These are phyloP conservation scores for Drosophila putrida DNA, from an alignment of 2,888 invertebrate species.

Conservation along the genomic window DNA sequence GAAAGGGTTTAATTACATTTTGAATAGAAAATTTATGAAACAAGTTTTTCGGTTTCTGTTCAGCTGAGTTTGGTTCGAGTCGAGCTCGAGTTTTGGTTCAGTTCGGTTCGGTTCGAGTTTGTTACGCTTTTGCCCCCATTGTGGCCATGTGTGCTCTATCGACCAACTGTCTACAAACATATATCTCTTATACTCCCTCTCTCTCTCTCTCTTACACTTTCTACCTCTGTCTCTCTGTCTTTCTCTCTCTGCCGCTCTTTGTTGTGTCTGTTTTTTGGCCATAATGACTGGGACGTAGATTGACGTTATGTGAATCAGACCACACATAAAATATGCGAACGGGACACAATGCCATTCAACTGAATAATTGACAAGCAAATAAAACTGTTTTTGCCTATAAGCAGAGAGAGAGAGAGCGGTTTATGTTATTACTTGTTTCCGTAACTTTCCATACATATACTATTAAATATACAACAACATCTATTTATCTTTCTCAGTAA, in stretches of 20 bases:
- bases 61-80: conserved; percentile 32
- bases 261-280: conserved; percentile 29
- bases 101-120: conserved; percentile 9
- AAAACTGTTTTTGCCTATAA: conserved; percentile 42
- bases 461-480: not conserved
- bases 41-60: conserved; percentile 73
- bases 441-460: not conserved
- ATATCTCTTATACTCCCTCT: not conserved
- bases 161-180: conserved; percentile 54
- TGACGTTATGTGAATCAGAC: conserved; percentile 57
- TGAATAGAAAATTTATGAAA: conserved; percentile 81
- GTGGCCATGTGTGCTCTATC: conserved; percentile 67
- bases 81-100: conserved; percentile 8
- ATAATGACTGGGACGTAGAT: conserved; percentile 42
- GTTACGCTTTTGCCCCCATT: conserved; percentile 47
- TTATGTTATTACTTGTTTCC: not conserved
- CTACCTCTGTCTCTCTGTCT: not conserved
- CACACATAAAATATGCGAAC: conserved; percentile 54
- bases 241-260: not conserved
- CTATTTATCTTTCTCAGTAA: no score
- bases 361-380: conserved; percentile 59
- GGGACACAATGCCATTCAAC: conserved; percentile 46
- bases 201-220: not conserved
- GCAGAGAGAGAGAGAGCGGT: not conserved
- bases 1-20: conserved; percentile 80